Evolutionary conservation across 2,113 vertebrate genomes (phyloP).

Genomic region (Herpetotheres cachinnans): DNA sequence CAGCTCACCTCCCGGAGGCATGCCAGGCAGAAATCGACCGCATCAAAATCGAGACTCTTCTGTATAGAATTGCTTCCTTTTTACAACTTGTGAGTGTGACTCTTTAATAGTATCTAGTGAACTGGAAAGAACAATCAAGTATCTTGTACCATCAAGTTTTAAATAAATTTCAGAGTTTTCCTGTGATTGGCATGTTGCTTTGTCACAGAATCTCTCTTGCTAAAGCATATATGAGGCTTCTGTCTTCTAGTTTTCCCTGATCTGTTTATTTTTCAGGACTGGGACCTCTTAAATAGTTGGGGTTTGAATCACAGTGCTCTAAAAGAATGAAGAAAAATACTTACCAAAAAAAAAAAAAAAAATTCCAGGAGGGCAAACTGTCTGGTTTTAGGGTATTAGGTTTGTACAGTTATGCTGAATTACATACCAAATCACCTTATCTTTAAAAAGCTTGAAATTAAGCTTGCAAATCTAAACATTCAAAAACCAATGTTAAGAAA

Average conservation of each 20-base stretch:
- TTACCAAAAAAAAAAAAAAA: neutral
- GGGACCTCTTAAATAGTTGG: neutral
- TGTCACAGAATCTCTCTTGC: neutral
- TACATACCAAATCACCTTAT: neutral
- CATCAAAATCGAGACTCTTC: constrained; percentile 90
- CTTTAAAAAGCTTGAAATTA: neutral
- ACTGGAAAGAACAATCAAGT: constrained; percentile 16
- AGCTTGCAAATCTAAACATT: neutral
- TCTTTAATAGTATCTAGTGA: constrained; percentile 39
- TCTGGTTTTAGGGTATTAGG: neutral
- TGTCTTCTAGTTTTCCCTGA: neutral
- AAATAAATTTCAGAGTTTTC: neutral
- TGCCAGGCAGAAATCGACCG: constrained; percentile 76
- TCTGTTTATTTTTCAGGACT: neutral
- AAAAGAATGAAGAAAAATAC: neutral
- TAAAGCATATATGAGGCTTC: neutral
- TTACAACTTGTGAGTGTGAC: constrained; percentile 89
- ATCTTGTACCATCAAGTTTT: neutral
- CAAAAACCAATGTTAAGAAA: neutral
- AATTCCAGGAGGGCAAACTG: neutral
- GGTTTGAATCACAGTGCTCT: neutral
- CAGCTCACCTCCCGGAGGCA: constrained; percentile 74
- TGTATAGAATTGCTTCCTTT: constrained; percentile 94
- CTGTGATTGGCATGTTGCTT: neutral
- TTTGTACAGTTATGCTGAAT: neutral